phyloP scores from a whole-genome alignment of 1,140 invertebrate genomes.

The Lamellibrachia luymesi region DNA sequence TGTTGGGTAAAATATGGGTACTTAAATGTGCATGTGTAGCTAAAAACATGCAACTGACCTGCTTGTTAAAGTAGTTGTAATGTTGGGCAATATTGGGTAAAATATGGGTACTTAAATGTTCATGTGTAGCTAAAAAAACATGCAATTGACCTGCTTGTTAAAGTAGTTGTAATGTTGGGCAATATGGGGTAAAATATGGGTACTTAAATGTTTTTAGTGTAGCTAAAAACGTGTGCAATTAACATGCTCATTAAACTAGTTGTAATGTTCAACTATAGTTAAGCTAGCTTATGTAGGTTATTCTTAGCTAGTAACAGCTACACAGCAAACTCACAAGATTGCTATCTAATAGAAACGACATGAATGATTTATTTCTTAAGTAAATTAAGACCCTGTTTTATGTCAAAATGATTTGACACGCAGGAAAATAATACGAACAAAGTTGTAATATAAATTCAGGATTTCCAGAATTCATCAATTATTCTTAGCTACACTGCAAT shows the following conservation, averaged over 20 bases:
- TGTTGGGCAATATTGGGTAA: background rate
- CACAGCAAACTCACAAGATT: background rate
- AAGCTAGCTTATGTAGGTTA: background rate
- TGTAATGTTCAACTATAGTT: background rate
- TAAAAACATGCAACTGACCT: background rate
- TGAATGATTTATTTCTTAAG: background rate
- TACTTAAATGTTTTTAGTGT: background rate
- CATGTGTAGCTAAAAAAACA: background rate
- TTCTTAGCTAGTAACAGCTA: background rate
- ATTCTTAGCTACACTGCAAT: too few relatives aligned
- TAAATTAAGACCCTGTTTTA: background rate
- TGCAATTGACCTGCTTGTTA: background rate
- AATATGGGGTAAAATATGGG: background rate
- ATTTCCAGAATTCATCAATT: background rate
- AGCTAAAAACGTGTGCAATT: background rate
- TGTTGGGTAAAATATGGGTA: background rate
- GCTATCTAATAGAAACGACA: background rate
- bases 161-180: background rate
- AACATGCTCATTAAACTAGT: background rate
- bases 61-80: background rate
- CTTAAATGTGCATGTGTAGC: background rate
- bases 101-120: background rate
- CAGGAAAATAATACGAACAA: background rate
- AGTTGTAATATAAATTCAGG: background rate
- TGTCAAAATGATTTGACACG: background rate